A percentile compares a stretch with the other conserved stretches of the same genome.
Conservation (phyloP, 2,797 vertebrate species). For the Danio choprae region DNA sequence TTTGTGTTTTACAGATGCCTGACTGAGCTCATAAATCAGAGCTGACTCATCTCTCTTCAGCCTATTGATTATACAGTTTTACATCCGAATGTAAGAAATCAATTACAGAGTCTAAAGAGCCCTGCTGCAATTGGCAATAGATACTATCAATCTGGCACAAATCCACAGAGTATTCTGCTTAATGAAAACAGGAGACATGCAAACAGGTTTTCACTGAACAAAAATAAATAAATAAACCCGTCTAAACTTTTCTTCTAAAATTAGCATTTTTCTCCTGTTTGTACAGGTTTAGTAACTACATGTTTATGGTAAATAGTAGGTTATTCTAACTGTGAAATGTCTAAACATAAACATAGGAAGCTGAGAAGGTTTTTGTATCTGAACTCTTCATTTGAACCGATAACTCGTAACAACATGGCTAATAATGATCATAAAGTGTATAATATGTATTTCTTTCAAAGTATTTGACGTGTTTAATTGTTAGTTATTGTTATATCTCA, state of each 20-base stretch:
- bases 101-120: background rate
- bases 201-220: background rate
- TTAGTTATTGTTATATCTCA: background rate
- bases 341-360: too few species aligned
- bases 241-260: too few species aligned
- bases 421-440: background rate
- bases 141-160: background rate
- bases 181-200: background rate
- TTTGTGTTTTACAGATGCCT: background rate
- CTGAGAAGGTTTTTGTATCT: too few species aligned
- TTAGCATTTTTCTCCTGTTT: background rate
- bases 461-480: background rate
- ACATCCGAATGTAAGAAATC: background rate
- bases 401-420: too few species aligned
- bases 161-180: background rate
- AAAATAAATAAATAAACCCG: background rate
- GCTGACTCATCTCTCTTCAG: conserved; percentile 9
- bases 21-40: conserved; percentile 24
- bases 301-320: too few species aligned
- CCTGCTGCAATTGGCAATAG: conserved; percentile 15
- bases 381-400: too few species aligned
- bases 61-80: conserved; percentile 29
- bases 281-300: too few species aligned
- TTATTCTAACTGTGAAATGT: too few species aligned
- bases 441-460: background rate